Conservation (phyloP, 2,797 vertebrate genomes). For the Sebastes dallii region DNA sequence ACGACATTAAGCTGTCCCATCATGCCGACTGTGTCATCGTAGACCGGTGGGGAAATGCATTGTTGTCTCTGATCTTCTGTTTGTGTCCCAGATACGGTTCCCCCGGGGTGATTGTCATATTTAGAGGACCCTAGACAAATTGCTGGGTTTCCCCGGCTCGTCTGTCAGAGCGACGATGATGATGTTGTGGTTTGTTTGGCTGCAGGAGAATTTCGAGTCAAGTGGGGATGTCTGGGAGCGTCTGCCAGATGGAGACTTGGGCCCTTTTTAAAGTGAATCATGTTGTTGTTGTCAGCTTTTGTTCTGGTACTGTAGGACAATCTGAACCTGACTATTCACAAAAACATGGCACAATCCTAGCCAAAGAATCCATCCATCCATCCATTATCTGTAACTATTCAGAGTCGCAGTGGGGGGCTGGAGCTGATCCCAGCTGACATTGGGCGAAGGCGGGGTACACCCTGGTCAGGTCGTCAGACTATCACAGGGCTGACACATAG, state of each 20-base stretch:
- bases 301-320: background rate
- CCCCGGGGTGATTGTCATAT: slow-evolving; percentile 23
- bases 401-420: no score
- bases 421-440: no score
- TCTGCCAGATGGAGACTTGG: slow-evolving; percentile 26
- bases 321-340: background rate
- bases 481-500: no score
- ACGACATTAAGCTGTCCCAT: slow-evolving; percentile 50
- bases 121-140: slow-evolving; percentile 49
- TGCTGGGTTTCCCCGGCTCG: slow-evolving; percentile 35
- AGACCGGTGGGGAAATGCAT: background rate
- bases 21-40: slow-evolving; percentile 7
- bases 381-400: no score
- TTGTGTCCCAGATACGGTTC: slow-evolving; percentile 5
- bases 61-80: slow-evolving; percentile 21
- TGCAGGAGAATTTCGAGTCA: slow-evolving; percentile 28
- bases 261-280: slow-evolving; percentile 4
- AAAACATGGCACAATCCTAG: background rate
- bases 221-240: slow-evolving; percentile 35
- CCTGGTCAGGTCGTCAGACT: no score
- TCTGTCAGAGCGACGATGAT: slow-evolving; percentile 21
- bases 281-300: slow-evolving; percentile 11
- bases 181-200: slow-evolving; percentile 53
- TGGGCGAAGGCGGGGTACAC: no score
- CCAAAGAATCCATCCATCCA: background rate